Evolutionary conservation across 1,140 invertebrate species (phyloP).

Genomic region (Diabrotica virgifera): DNA sequence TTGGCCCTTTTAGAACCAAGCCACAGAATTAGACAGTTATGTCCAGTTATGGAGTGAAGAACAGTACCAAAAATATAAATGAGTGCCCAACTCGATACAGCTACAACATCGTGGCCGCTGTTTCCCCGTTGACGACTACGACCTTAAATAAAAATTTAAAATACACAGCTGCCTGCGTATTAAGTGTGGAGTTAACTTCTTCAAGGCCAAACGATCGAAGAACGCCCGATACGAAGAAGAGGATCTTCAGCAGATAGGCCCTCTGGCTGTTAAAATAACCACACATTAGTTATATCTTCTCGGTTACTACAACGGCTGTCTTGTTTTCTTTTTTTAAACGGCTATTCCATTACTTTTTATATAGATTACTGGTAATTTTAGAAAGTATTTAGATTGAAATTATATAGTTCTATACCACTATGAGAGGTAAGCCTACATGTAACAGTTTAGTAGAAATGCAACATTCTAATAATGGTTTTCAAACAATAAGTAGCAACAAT

Average conservation of each 20-base stretch:
- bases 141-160: conserved; percentile 1
- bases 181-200: neutral
- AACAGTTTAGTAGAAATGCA: too few relatives aligned
- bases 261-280: neutral
- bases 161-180: conserved; percentile 1
- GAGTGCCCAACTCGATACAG: neutral
- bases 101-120: neutral
- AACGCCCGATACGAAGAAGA: neutral
- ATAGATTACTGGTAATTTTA: too few relatives aligned
- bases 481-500: too few relatives aligned
- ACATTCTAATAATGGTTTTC: too few relatives aligned
- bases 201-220: conserved; percentile 1
- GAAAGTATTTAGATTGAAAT: too few relatives aligned
- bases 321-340: neutral
- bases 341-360: too few relatives aligned
- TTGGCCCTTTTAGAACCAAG: too few relatives aligned
- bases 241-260: neutral
- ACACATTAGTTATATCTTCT: too few relatives aligned
- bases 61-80: neutral
- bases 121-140: neutral
- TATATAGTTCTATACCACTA: too few relatives aligned
- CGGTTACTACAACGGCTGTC: neutral
- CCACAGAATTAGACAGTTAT: too few relatives aligned
- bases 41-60: too few relatives aligned
- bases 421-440: too few relatives aligned